A percentile compares a stretch with the other conserved stretches of the same genome.
Conservation (phyloP, 2,888 invertebrate species). For the Tetropium fuscum region DNA sequence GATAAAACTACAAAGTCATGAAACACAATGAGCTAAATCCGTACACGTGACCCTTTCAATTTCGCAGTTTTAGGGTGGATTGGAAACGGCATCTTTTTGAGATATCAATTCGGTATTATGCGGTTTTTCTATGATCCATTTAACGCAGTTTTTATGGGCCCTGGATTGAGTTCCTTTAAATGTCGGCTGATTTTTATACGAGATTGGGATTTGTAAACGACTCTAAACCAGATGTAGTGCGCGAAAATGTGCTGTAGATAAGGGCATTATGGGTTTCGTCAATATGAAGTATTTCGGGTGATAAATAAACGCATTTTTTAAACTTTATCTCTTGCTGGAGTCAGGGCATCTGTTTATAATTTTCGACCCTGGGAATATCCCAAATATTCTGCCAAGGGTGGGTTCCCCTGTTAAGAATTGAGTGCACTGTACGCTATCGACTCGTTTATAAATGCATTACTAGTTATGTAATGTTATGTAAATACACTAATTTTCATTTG, state of each 20-base stretch:
- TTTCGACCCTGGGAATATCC: too few species aligned
- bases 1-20: constrained; percentile 64
- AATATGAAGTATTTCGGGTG: constrained; percentile 35
- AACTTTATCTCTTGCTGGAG: constrained; percentile 2
- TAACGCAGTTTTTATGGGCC: constrained; percentile 62
- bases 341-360: neutral
- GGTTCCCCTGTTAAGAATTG: too few species aligned
- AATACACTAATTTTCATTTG: too few species aligned
- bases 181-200: constrained; percentile 38
- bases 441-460: too few species aligned
- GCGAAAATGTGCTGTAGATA: constrained; percentile 43
- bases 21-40: constrained; percentile 63
- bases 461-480: too few species aligned
- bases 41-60: constrained; percentile 64
- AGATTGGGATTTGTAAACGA: constrained; percentile 38
- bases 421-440: too few species aligned
- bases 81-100: constrained; percentile 51
- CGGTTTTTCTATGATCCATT: constrained; percentile 64
- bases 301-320: constrained; percentile 19
- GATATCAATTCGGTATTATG: constrained; percentile 63
- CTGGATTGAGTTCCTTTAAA: constrained; percentile 47
- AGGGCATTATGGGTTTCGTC: constrained; percentile 39
- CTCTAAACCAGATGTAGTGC: constrained; percentile 40
- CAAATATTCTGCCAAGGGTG: too few species aligned
- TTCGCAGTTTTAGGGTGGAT: constrained; percentile 61